These are phyloP conservation scores for Poecilia latipinna DNA, from an alignment of 2,113 vertebrate genomes.

Conservation along the genomic window DNA sequence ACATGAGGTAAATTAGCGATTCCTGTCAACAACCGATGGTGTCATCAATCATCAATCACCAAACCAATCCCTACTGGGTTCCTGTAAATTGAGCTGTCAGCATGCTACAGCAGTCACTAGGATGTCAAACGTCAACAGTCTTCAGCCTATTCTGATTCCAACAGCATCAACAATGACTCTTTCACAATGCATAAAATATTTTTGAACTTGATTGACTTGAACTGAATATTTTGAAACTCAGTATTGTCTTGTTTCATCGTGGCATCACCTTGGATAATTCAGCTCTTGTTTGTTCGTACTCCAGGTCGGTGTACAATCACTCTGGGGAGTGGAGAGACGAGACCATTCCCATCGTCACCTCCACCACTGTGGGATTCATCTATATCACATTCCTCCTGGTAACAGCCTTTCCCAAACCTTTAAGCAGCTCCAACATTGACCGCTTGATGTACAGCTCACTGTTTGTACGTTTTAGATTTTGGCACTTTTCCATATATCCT, in stretches of 20 bases:
- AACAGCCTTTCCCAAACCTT: background rate
- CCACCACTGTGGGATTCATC: conserved; percentile 87
- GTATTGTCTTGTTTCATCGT: background rate
- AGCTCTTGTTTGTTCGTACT: conserved; percentile 10
- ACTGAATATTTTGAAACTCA: no score
- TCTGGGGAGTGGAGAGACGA: conserved; percentile 94
- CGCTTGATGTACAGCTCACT: background rate
- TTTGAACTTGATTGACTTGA: no score
- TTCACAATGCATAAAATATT: no score
- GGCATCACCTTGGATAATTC: background rate
- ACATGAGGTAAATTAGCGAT: no score
- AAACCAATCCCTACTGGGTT: no score
- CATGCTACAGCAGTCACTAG: no score
- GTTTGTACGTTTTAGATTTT: conserved; percentile 81
- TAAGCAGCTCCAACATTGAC: background rate
- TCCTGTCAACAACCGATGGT: no score
- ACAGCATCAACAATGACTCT: no score
- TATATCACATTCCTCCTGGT: conserved; percentile 92
- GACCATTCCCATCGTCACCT: conserved; percentile 88
- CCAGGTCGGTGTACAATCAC: conserved; percentile 92
- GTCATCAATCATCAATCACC: no score
- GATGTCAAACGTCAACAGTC: no score
- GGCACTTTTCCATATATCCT: conserved; percentile 91
- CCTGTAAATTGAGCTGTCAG: no score
- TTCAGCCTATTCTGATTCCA: no score